A percentile compares a stretch with the other conserved stretches of the same genome.
Conservation (phyloP, 1,140 invertebrate genomes). For the Armadillidium nasatum region DNA sequence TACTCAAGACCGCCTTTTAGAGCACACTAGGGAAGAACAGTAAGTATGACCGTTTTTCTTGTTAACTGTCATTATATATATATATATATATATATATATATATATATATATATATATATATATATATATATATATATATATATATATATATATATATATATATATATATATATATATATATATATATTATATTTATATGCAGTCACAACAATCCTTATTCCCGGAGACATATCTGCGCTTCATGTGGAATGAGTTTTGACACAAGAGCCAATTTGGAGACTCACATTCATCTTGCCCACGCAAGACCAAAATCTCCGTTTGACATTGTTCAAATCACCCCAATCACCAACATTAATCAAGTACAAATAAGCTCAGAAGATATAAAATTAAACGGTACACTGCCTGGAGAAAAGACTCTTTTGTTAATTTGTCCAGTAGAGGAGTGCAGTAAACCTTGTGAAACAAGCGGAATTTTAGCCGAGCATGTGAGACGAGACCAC, state of each 20-base stretch:
- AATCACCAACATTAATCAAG: neutral
- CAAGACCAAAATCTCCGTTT: constrained; percentile 25
- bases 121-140: no score
- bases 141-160: no score
- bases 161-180: no score
- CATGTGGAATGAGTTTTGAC: constrained; percentile 40
- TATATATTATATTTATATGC: constrained; percentile 17
- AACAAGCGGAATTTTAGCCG: constrained; percentile 46
- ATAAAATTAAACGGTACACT: constrained; percentile 23
- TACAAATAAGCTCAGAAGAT: neutral
- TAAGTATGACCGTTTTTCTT: constrained; percentile 26
- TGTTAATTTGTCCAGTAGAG: constrained; percentile 48
- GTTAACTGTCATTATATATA: no score
- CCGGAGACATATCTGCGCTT: constrained; percentile 39
- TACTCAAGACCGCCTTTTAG: constrained; percentile 55
- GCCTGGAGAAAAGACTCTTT: constrained; percentile 50
- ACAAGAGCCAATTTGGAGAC: constrained; percentile 39
- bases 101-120: no score
- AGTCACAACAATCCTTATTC: constrained; percentile 45
- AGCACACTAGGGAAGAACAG: constrained; percentile 44
- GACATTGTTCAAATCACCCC: neutral
- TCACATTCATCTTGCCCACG: constrained; percentile 39
- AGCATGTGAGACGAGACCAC: constrained; percentile 47
- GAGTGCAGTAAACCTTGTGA: constrained; percentile 48
- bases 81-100: no score